phyloP scores from a whole-genome alignment of 2,113 vertebrate genomes.

The Otis tarda region DNA sequence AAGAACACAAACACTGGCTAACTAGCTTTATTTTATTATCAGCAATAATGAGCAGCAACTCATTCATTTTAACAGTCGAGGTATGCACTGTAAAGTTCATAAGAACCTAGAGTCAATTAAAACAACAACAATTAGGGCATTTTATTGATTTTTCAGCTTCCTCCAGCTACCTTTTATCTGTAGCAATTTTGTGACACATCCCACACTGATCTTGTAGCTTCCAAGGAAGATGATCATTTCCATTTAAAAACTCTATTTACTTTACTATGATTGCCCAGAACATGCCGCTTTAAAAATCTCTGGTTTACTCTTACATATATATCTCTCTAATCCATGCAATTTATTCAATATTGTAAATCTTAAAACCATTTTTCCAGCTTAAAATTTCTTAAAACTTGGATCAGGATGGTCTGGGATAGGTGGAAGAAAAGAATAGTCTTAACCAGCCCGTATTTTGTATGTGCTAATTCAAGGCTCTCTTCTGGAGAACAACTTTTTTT shows the following conservation, averaged over 20 bases:
- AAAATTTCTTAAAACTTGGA: conserved; percentile 53
- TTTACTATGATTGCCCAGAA: conserved; percentile 25
- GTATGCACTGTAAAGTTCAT: conserved; percentile 15
- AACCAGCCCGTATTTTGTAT: conserved; percentile 26
- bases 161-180: conserved; percentile 14
- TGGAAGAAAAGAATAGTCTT: conserved; percentile 2
- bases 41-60: not conserved
- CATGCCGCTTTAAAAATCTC: conserved; percentile 41
- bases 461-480: conserved; percentile 64
- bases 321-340: conserved; percentile 9
- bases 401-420: not conserved
- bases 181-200: not conserved
- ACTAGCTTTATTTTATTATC: not conserved
- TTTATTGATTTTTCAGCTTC: conserved; percentile 34
- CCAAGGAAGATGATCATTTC: not conserved
- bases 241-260: not conserved
- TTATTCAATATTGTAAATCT: conserved; percentile 21
- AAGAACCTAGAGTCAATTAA: conserved; percentile 51
- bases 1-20: not conserved
- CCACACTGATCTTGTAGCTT: not conserved
- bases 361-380: conserved; percentile 61
- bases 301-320: conserved; percentile 31
- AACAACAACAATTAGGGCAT: conserved; percentile 8
- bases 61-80: not conserved
- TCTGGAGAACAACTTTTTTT: conserved; percentile 63